A percentile compares a stretch with the other conserved stretches of the same genome.
These are phyloP conservation scores for Acanthosepion lycidas DNA, from an alignment of 2,888 invertebrate species.

Conservation along the genomic window DNA sequence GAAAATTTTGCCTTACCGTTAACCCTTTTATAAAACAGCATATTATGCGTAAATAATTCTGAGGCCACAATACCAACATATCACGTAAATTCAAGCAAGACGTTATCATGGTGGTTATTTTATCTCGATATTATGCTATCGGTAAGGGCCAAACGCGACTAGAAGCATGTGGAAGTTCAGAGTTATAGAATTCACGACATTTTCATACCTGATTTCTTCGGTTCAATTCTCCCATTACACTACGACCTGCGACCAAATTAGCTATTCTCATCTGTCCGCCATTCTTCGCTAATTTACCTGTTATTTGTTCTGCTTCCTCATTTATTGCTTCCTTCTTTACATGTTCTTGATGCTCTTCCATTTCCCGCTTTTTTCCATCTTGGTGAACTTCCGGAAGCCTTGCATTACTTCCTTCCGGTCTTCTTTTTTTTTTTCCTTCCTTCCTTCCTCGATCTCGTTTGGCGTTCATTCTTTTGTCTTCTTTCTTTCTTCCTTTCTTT, in stretches of 20 bases:
- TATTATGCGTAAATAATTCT: neutral
- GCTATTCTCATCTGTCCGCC: neutral
- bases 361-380: neutral
- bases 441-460: neutral
- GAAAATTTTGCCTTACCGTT: no score
- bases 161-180: neutral
- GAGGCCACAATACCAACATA: neutral
- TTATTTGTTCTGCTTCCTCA: neutral
- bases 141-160: neutral
- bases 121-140: neutral
- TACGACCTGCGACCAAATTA: neutral
- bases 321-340: neutral
- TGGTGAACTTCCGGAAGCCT: neutral
- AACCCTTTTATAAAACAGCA: no score
- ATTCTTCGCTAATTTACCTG: neutral
- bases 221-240: neutral
- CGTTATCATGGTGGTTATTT: neutral
- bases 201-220: neutral
- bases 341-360: neutral
- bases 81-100: neutral
- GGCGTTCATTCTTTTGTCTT: neutral
- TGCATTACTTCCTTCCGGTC: neutral
- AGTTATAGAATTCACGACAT: neutral
- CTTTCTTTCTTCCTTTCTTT: neutral
- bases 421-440: neutral